A percentile compares a stretch with the other conserved stretches of the same genome.
These are phyloP conservation scores for Petrophora chlorosata DNA, from an alignment of 2,888 invertebrate species.

Conservation along the genomic window DNA sequence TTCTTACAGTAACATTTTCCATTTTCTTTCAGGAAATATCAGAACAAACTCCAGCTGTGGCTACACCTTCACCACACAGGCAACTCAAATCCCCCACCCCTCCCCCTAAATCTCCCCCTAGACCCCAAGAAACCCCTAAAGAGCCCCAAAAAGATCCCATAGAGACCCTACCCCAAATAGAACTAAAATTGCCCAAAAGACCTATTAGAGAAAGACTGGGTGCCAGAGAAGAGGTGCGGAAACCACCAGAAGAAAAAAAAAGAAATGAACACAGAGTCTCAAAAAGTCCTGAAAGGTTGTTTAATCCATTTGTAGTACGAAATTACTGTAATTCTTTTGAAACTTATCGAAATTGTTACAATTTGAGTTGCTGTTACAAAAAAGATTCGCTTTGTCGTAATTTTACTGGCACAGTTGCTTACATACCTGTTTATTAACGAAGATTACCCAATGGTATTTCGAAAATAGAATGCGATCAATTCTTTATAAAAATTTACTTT, in stretches of 20 bases:
- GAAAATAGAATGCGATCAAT: too few species aligned
- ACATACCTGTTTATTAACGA: too few species aligned
- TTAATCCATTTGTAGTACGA: constrained; percentile 61
- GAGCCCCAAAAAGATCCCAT: constrained; percentile 48
- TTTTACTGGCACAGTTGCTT: too few species aligned
- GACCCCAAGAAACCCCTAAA: constrained; percentile 40
- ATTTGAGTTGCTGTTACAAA: neutral
- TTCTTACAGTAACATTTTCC: neutral
- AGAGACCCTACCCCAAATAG: constrained; percentile 73
- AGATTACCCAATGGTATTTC: too few species aligned
- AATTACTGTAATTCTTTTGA: neutral
- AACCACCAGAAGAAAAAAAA: constrained; percentile 47
- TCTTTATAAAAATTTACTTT: too few species aligned
- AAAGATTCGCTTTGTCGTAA: too few species aligned
- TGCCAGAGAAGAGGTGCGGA: constrained; percentile 54
- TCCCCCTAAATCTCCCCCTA: constrained; percentile 25
- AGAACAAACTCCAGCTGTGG: constrained; percentile 49
- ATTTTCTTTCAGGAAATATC: constrained; percentile 66
- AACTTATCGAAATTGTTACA: neutral
- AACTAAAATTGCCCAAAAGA: constrained; percentile 76
- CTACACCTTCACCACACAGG: too few species aligned
- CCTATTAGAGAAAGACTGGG: constrained; percentile 75
- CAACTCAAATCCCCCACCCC: constrained; percentile 49
- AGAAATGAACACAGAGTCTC: constrained; percentile 46
- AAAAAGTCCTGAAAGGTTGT: constrained; percentile 77